Base-by-base conservation (phyloP, 1,140 invertebrate species). In the Drosophila pseudoananassae region DNA sequence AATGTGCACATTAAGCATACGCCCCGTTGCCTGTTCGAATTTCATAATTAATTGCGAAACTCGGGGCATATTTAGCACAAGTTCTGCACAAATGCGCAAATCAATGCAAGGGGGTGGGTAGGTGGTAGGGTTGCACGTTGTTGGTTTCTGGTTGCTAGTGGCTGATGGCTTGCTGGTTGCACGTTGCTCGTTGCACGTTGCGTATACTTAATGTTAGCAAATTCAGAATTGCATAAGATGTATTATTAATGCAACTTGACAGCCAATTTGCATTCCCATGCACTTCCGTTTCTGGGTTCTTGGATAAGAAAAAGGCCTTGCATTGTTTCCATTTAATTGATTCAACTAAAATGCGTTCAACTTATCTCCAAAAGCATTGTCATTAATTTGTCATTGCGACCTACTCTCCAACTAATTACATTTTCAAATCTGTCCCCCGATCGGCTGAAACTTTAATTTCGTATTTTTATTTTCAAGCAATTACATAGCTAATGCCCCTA, bases 41-140 rank as follows among this genome's bases (percentile, higher is more conserved):
- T 68, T 64, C 73, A 78, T 87, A 85, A 85, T 81, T 85, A 87
- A 81, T 87, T 74, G 50, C 54, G 66, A 69, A 60, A 51, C 70
- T 76, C 50, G 71, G 20, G 46, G 70, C 63, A 5, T 45, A 64
- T 63, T 65, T 49, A 55, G 61, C 56, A 75, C 59, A 82, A 66
- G 46, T 76, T 84, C 51, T 69, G 66, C 80, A 47, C 58, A 73
- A 84, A 68, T 79, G 81, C 72, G 54, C 78, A 78, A 72, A 81
- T 87, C 73, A 63, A 63, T 60, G 47, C 1, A 2, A 45, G n/a
- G 8, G 33, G 9, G 2, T 4, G 14, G 8, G 38, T 14, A 10
- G 6, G 10, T 40, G 12, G 12, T 10, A 7, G 2, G 14, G 14
- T 43, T 43, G 8, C 27, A 29, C n/a, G 51, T 36, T 25, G 25